These are phyloP conservation scores for Himalopsyche japonica DNA, from an alignment of 2,888 invertebrate species.

Conservation along the genomic window DNA sequence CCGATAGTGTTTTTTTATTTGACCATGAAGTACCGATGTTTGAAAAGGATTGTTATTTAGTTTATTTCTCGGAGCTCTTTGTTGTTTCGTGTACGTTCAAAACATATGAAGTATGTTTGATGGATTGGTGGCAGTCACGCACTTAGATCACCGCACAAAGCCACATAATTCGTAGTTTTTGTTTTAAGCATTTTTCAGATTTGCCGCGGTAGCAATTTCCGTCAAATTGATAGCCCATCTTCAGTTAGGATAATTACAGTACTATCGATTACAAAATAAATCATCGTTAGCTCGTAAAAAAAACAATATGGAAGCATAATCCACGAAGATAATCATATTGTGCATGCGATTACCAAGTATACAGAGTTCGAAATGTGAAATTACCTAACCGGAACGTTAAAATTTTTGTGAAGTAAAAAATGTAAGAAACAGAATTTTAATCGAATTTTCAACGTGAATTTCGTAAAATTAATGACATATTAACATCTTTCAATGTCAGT, in stretches of 20 bases:
- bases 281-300: background rate
- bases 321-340: background rate
- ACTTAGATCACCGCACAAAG: background rate
- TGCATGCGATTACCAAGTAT: background rate
- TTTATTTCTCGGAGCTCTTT: background rate
- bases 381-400: no score
- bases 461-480: no score
- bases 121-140: background rate
- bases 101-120: background rate
- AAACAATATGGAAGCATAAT: background rate
- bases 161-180: background rate
- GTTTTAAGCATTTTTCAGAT: background rate
- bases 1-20: no score
- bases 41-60: no score
- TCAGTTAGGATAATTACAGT: background rate
- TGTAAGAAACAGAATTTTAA: no score
- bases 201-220: background rate
- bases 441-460: background rate
- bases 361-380: background rate
- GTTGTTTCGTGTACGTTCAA: background rate
- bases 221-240: background rate
- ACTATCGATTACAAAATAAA: background rate
- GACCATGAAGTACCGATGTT: no score
- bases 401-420: background rate
- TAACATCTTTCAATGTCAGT: no score